These are phyloP conservation scores for Pocota personata DNA, from an alignment of 2,888 invertebrate genomes.

Conservation along the genomic window DNA sequence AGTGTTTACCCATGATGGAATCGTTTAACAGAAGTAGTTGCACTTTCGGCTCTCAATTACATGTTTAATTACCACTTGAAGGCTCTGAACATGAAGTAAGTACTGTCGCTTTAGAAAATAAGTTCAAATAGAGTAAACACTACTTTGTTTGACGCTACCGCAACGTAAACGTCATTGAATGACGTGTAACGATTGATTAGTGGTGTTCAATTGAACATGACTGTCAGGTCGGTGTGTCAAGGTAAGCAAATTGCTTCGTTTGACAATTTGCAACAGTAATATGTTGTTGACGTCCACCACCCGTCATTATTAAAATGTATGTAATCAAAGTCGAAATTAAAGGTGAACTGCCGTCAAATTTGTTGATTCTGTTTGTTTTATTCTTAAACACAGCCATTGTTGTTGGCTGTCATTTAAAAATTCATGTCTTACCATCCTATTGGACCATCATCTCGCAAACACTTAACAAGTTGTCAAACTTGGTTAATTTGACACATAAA, in stretches of 20 bases:
- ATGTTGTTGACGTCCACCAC: too few relatives aligned
- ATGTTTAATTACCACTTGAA: constrained; percentile 19
- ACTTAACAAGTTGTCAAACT: constrained; percentile 2
- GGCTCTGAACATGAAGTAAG: neutral
- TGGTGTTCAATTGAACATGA: neutral
- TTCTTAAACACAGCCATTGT: too few relatives aligned
- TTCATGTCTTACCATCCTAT: neutral
- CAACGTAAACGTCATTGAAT: neutral
- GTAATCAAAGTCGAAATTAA: too few relatives aligned
- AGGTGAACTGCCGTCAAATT: too few relatives aligned
- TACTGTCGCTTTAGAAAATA: neutral
- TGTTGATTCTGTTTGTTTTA: too few relatives aligned
- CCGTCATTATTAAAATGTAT: too few relatives aligned
- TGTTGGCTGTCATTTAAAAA: neutral
- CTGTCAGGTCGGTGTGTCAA: neutral
- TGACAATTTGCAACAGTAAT: neutral
- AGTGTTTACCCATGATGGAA: neutral
- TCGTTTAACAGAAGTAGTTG: neutral
- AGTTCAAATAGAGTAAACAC: neutral
- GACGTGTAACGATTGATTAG: too few relatives aligned
- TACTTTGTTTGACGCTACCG: neutral
- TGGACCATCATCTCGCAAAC: neutral
- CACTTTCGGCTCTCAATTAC: constrained; percentile 5
- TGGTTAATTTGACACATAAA: neutral
- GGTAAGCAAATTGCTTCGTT: neutral